phyloP scores from a whole-genome alignment of 2,797 vertebrate species.

The Pangasius krempfi region DNA sequence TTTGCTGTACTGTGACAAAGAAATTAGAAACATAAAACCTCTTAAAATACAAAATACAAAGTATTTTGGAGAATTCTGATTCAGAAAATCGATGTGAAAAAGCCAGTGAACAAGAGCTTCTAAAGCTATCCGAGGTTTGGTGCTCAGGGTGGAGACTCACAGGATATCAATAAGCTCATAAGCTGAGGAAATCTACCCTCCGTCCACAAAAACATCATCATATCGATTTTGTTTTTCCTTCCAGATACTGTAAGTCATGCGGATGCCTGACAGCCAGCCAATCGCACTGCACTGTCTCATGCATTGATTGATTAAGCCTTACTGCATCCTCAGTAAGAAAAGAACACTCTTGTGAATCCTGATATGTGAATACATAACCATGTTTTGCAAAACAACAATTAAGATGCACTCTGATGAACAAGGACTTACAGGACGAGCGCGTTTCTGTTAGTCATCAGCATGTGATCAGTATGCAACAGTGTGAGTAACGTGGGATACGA shows the following conservation, averaged over 20 bases:
- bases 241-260: conserved; percentile 28
- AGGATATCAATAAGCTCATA: conserved; percentile 5
- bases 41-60: neutral
- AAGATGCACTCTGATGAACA: neutral
- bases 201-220: conserved; percentile 11
- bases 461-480: neutral
- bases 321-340: neutral
- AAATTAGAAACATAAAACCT: neutral
- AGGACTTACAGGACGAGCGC: neutral
- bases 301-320: conserved; percentile 1
- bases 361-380: neutral
- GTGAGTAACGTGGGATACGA: neutral
- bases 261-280: conserved; percentile 8
- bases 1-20: neutral
- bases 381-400: neutral
- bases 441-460: neutral
- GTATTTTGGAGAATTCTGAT: too few relatives aligned
- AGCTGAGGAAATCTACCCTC: conserved; percentile 29
- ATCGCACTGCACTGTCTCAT: conserved; percentile 8
- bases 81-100: neutral
- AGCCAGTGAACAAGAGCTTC: neutral
- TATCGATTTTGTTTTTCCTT: conserved; percentile 44
- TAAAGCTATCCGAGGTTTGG: neutral
- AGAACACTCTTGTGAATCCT: neutral
- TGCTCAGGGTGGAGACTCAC: neutral